Percentiles rank a stretch among this genome's conserved stretches.
phyloP scores from a whole-genome alignment of 2,113 vertebrate genomes.

The Elgaria multicarinata region DNA sequence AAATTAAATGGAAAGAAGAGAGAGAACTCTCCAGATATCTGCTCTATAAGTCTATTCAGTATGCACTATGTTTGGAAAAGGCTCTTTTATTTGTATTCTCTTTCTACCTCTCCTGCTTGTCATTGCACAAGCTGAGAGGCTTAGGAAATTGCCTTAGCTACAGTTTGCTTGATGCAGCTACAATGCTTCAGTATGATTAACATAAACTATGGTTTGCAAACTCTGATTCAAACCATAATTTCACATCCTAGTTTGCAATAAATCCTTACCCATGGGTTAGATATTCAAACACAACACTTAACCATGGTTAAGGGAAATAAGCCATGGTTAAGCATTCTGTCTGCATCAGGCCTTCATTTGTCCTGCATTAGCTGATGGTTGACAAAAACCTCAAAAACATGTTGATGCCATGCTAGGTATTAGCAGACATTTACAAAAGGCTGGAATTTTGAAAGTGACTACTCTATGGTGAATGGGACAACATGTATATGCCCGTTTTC shows the following conservation, averaged over 20 bases:
- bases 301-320: not conserved
- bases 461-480: not conserved
- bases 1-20: constrained; percentile 26
- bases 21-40: not conserved
- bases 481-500: not conserved
- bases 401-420: not conserved
- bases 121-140: not conserved
- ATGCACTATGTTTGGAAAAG: not conserved
- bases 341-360: not conserved
- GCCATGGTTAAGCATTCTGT: not conserved
- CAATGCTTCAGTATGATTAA: not conserved
- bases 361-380: too few species aligned
- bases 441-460: not conserved
- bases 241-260: not conserved
- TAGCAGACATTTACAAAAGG: not conserved
- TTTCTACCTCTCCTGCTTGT: too few species aligned
- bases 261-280: not conserved
- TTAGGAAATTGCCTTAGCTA: not conserved
- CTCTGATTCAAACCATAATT: not conserved
- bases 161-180: not conserved
- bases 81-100: not conserved
- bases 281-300: not conserved
- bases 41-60: not conserved
- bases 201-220: not conserved
- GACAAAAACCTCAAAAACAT: not conserved